phyloP scores from a whole-genome alignment of 2,113 vertebrate species.

The Accipiter virgatus region DNA sequence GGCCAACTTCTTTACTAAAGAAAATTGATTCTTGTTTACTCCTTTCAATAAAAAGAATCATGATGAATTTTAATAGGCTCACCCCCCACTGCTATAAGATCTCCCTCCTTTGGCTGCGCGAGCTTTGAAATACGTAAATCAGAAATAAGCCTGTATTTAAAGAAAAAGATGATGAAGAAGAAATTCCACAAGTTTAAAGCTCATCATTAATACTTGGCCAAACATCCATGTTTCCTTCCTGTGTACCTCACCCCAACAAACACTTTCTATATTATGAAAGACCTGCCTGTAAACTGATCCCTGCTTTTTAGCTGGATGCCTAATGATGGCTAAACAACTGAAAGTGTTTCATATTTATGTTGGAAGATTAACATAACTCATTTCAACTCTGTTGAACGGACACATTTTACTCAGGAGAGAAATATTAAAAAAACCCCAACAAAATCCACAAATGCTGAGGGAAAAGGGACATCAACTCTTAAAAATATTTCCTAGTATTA shows the following conservation, averaged over 20 bases:
- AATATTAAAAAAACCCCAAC: neutral
- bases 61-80: conserved; percentile 67
- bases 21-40: conserved; percentile 70
- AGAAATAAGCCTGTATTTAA: conserved; percentile 52
- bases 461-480: conserved; percentile 33
- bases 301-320: conserved; percentile 29
- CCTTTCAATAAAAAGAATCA: conserved; percentile 48
- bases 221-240: neutral
- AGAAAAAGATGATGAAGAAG: neutral
- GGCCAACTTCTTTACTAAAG: conserved; percentile 40
- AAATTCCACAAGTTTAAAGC: conserved; percentile 35
- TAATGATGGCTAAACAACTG: conserved; percentile 20
- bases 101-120: conserved; percentile 22
- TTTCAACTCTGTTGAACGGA: conserved; percentile 40
- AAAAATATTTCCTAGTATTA: conserved; percentile 48
- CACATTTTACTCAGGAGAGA: conserved; percentile 20
- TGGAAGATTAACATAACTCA: conserved; percentile 51
- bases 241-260: conserved; percentile 10
- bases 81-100: conserved; percentile 58
- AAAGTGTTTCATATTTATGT: conserved; percentile 50
- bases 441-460: conserved; percentile 19
- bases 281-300: conserved; percentile 29
- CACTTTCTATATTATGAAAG: neutral
- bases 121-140: conserved; percentile 65
- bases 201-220: conserved; percentile 29